phyloP scores from a whole-genome alignment of 2,888 invertebrate genomes.

The Agrilus cyanescens region DNA sequence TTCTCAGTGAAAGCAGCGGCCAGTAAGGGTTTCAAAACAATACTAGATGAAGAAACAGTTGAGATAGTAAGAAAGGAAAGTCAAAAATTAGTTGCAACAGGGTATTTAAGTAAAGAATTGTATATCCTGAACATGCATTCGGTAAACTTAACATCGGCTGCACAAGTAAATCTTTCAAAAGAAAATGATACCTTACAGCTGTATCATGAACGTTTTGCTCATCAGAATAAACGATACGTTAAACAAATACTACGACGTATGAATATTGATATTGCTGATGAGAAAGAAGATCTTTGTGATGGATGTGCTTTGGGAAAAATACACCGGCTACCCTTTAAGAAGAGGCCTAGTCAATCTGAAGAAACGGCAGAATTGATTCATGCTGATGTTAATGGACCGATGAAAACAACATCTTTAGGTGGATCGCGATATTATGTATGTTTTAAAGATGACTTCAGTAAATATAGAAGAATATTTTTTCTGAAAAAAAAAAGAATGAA shows the following conservation, averaged over 20 bases:
- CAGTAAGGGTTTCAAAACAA: no score
- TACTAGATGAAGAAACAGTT: no score
- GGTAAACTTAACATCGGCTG: neutral
- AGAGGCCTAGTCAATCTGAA: no score
- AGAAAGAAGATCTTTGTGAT: conserved; percentile 19
- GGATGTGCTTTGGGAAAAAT: conserved; percentile 13
- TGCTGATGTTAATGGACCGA: conserved; percentile 16
- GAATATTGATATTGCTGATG: no score
- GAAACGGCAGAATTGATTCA: no score
- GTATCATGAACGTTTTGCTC: conserved; percentile 1
- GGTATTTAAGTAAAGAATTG: no score
- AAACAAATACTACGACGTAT: neutral
- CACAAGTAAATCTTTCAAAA: conserved; percentile 1
- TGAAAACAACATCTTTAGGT: conserved; percentile 9
- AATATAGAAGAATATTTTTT: conserved; percentile 11
- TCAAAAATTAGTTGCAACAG: no score
- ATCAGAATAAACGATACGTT: conserved; percentile 2
- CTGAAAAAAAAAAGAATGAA: conserved; percentile 13
- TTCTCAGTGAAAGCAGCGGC: no score
- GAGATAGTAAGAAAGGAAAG: no score
- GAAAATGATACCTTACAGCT: neutral
- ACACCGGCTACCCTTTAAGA: no score
- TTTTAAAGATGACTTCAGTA: conserved; percentile 15
- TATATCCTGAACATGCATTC: no score
- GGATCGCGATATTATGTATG: conserved; percentile 12